phyloP scores from a whole-genome alignment of 23 tunicate species.

The Styela plicata region DNA sequence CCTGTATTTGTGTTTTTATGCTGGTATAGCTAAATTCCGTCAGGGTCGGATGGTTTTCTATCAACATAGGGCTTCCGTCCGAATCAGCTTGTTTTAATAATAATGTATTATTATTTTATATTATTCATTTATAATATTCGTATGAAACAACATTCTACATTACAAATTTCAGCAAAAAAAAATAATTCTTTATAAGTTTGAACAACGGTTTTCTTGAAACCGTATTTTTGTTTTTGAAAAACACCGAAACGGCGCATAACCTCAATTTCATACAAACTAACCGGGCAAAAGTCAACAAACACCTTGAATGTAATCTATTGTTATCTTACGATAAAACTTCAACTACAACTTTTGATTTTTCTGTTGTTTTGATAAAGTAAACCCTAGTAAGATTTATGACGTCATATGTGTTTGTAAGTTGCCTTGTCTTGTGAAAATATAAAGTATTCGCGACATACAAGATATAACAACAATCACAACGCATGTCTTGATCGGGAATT shows the following conservation, averaged over 20 bases:
- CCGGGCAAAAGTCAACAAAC: slow-evolving; percentile 5
- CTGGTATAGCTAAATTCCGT: neutral
- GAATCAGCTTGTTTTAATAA: too few species aligned
- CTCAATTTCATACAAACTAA: slow-evolving; percentile 1
- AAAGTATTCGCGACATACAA: slow-evolving; percentile 11
- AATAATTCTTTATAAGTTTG: too few species aligned
- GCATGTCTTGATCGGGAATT: neutral
- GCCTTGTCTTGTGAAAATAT: slow-evolving; percentile 4
- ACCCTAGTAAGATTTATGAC: slow-evolving; percentile 21
- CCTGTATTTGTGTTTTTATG: neutral
- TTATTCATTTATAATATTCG: too few species aligned
- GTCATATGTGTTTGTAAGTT: slow-evolving; percentile 1
- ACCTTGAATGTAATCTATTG: neutral
- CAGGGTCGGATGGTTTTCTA: neutral
- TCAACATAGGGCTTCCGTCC: neutral
- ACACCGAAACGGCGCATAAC: too few species aligned
- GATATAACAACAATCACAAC: neutral
- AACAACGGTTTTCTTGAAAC: too few species aligned
- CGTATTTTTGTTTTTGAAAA: too few species aligned
- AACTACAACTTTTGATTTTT: too few species aligned
- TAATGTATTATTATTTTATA: too few species aligned
- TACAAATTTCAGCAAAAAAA: too few species aligned
- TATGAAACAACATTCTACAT: too few species aligned
- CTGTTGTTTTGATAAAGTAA: too few species aligned
- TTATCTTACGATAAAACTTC: neutral